phyloP scores from a whole-genome alignment of 2,888 invertebrate genomes.

The Phaedon cochleariae region DNA sequence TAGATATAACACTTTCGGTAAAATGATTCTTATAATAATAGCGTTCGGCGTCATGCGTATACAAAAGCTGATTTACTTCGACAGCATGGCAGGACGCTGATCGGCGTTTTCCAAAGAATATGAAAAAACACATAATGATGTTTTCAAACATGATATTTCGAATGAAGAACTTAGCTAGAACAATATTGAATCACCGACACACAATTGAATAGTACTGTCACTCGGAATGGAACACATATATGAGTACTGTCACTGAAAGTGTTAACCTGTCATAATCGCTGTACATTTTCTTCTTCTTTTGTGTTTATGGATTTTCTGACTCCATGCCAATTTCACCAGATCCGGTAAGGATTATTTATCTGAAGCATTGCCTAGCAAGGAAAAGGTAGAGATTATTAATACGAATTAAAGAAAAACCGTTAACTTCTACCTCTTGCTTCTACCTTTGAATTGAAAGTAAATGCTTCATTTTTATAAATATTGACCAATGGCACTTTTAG shows the following conservation, averaged over 20 bases:
- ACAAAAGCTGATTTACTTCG: conserved; percentile 11
- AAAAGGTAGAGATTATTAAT: no score
- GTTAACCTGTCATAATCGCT: no score
- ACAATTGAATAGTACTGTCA: neutral
- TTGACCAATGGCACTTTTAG: no score
- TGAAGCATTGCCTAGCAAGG: no score
- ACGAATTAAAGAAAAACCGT: no score
- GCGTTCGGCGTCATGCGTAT: conserved; percentile 8
- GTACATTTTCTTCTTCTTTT: no score
- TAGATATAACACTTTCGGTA: neutral
- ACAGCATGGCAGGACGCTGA: conserved; percentile 11
- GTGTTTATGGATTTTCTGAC: no score
- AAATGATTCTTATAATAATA: conserved; percentile 3
- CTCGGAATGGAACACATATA: neutral
- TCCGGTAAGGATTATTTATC: no score
- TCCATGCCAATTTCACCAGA: no score
- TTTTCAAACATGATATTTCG: conserved; percentile 13
- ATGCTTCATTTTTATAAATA: no score
- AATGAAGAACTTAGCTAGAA: neutral
- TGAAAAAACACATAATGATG: conserved; percentile 8
- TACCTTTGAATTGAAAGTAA: no score
- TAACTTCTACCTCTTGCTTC: no score
- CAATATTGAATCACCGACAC: neutral
- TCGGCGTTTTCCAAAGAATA: neutral
- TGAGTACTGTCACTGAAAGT: conserved; percentile 6